These are phyloP conservation scores for Varanus komodoensis DNA, from an alignment of 2,113 vertebrate species.

Conservation along the genomic window DNA sequence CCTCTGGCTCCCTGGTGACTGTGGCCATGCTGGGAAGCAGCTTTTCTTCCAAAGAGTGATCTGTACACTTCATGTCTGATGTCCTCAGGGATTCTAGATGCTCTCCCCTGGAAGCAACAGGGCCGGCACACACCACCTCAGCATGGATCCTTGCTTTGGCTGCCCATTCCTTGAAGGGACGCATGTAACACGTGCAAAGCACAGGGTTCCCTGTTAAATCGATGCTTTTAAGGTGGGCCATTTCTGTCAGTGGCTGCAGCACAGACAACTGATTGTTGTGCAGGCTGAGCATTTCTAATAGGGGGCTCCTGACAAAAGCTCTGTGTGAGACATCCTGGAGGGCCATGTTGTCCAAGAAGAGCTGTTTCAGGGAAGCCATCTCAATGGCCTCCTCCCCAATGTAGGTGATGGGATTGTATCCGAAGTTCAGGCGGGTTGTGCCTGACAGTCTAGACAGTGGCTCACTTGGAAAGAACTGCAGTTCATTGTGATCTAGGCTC, in stretches of 20 bases:
- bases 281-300: constrained; percentile 85
- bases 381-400: constrained; percentile 85
- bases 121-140: constrained; percentile 80
- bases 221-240: constrained; percentile 76
- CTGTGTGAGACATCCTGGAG: constrained; percentile 87
- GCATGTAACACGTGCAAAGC: constrained; percentile 89
- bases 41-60: constrained; percentile 52
- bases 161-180: constrained; percentile 87
- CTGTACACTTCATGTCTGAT: constrained; percentile 82
- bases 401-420: constrained; percentile 93
- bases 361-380: constrained; percentile 87
- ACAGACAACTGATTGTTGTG: constrained; percentile 87
- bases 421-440: constrained; percentile 84
- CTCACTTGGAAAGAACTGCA: constrained; percentile 88
- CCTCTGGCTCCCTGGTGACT: neutral
- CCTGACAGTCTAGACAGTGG: constrained; percentile 86
- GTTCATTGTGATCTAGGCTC: constrained; percentile 92
- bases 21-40: fast-evolving
- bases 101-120: constrained; percentile 81
- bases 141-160: constrained; percentile 74
- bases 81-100: constrained; percentile 82
- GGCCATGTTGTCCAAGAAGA: constrained; percentile 87
- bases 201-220: constrained; percentile 88
- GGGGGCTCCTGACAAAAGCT: constrained; percentile 83
- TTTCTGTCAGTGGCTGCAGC: constrained; percentile 83